Evolutionary conservation across 2,113 vertebrate genomes (phyloP).

Genomic region (Tachycineta bicolor): DNA sequence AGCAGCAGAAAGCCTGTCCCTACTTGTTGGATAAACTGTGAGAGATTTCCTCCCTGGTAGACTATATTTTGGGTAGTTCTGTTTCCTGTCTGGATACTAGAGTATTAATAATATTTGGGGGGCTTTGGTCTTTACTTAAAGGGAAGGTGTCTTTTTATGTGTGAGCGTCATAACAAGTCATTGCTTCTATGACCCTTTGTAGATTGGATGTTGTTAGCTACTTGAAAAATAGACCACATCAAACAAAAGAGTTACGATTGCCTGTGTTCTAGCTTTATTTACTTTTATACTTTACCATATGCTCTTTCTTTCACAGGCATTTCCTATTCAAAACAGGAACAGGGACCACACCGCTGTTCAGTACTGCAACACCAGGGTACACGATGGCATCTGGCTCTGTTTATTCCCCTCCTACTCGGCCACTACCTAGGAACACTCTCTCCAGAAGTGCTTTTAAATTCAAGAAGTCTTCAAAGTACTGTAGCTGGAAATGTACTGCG

Average conservation of each 20-base stretch:
- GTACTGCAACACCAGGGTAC: conserved; percentile 94
- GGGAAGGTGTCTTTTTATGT: neutral
- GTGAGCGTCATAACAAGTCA: neutral
- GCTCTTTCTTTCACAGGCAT: conserved; percentile 82
- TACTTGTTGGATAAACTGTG: neutral
- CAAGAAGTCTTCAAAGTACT: conserved; percentile 96
- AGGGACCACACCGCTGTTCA: conserved; percentile 95
- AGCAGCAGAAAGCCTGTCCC: conserved; percentile 8
- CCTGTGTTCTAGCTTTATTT: neutral
- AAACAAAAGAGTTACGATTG: neutral
- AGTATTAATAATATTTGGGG: neutral
- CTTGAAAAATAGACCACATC: neutral
- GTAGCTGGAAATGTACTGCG: conserved; percentile 98
- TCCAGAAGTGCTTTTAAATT: conserved; percentile 98
- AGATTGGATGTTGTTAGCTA: neutral
- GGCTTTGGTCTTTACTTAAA: neutral
- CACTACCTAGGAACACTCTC: conserved; percentile 92
- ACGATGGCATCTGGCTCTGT: conserved; percentile 98
- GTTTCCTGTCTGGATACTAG: neutral
- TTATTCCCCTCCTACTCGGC: conserved; percentile 95
- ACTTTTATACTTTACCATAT: neutral
- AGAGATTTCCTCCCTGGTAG: neutral
- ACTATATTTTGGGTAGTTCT: neutral
- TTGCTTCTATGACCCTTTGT: neutral
- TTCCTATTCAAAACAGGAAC: conserved; percentile 99